Conservation (phyloP, 2,113 vertebrate genomes). For the Prunella himalayana region DNA sequence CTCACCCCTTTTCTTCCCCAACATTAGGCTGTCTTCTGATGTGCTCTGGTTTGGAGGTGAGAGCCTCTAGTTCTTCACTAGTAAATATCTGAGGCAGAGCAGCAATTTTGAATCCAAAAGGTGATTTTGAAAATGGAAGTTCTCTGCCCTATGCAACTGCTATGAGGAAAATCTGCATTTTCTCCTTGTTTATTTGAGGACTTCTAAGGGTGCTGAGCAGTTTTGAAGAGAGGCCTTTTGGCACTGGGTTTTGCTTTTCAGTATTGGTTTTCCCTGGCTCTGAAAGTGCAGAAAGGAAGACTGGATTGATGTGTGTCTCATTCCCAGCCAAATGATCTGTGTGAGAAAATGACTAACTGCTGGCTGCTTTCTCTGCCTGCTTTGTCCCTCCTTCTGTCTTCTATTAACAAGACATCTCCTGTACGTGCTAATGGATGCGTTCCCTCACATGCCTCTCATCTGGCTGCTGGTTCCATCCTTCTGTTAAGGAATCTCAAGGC, state of each 20-base stretch:
- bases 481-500: constrained; percentile 2
- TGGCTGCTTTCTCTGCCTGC: constrained; percentile 35
- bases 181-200: not conserved
- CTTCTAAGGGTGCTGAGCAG: not conserved
- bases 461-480: constrained; percentile 46
- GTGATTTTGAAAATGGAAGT: not conserved
- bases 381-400: constrained; percentile 57
- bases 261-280: not conserved
- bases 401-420: constrained; percentile 53
- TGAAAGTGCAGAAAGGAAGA: not conserved
- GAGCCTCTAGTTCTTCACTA: not conserved
- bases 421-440: constrained; percentile 51
- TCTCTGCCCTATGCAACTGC: not conserved
- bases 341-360: constrained; percentile 54
- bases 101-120: not conserved
- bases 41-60: not conserved
- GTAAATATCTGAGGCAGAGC: not conserved
- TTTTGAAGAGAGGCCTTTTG: not conserved
- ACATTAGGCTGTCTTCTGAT: not conserved
- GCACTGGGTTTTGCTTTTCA: not conserved
- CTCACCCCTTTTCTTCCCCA: not conserved
- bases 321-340: constrained; percentile 20
- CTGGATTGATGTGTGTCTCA: not conserved
- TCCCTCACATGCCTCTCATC: constrained; percentile 57
- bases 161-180: not conserved